Conservation (phyloP, 23 tunicate species). For the Ascidia mentula region DNA sequence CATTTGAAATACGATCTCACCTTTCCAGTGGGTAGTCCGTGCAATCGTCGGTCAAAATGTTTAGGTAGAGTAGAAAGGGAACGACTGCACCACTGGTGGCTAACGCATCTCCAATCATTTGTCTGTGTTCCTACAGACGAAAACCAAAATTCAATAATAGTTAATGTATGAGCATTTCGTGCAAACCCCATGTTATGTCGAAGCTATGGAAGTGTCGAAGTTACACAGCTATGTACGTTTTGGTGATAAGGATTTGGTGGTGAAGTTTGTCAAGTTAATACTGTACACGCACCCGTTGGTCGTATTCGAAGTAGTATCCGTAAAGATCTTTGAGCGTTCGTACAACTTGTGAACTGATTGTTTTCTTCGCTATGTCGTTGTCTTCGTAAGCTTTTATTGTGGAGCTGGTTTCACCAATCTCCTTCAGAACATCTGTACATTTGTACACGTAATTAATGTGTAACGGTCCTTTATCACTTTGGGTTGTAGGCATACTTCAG, state of each 20-base stretch:
- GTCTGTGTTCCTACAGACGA: slow-evolving; percentile 28
- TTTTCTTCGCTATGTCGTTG: slow-evolving; percentile 12
- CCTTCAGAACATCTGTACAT: neutral
- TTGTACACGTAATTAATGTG: too few species aligned
- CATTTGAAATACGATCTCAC: slow-evolving; percentile 1
- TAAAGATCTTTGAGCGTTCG: slow-evolving; percentile 9
- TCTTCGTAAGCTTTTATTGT: neutral
- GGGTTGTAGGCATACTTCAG: too few species aligned
- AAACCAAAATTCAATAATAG: too few species aligned
- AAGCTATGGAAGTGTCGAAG: too few species aligned
- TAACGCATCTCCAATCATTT: slow-evolving; percentile 56
- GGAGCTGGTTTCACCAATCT: neutral
- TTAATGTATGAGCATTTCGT: too few species aligned
- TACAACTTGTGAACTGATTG: neutral
- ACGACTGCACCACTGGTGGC: slow-evolving; percentile 30
- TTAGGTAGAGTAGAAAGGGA: slow-evolving; percentile 42
- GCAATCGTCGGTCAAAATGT: slow-evolving; percentile 36
- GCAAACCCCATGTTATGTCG: too few species aligned
- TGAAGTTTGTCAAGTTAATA: too few species aligned
- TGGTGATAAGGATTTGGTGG: too few species aligned
- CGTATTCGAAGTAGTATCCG: slow-evolving; percentile 27
- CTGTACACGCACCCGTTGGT: neutral
- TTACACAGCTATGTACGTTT: too few species aligned
- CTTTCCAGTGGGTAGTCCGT: slow-evolving; percentile 36
- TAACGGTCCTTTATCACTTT: too few species aligned